A percentile compares a stretch with the other conserved stretches of the same genome.
These are phyloP conservation scores for Drosophila paulistorum DNA, from an alignment of 1,140 invertebrate species.

Conservation along the genomic window DNA sequence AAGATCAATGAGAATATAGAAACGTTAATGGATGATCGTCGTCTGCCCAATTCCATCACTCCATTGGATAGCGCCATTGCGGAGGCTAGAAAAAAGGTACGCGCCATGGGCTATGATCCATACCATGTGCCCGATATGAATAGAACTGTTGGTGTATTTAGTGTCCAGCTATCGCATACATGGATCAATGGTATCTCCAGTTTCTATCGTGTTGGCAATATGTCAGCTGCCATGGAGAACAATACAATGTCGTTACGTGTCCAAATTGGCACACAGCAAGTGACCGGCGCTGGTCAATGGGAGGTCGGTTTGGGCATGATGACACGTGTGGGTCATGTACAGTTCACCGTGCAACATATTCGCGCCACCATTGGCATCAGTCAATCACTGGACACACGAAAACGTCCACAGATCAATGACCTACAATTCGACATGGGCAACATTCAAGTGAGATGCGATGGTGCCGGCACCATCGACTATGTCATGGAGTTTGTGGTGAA, in stretches of 20 bases:
- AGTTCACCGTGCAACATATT: constrained; percentile 90
- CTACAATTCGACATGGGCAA: constrained; percentile 92
- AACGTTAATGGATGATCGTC: constrained; percentile 87
- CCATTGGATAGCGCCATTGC: constrained; percentile 92
- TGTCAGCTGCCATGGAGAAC: constrained; percentile 89
- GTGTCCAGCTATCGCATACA: constrained; percentile 87
- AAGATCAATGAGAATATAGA: constrained; percentile 88
- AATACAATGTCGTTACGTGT: constrained; percentile 85
- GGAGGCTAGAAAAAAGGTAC: constrained; percentile 88
- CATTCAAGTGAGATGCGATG: constrained; percentile 90
- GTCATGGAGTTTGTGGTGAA: constrained; percentile 90
- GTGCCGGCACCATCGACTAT: constrained; percentile 92
- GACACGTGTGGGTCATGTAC: constrained; percentile 88
- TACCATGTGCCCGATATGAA: constrained; percentile 88
- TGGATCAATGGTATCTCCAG: constrained; percentile 91
- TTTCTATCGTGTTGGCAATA: constrained; percentile 91
- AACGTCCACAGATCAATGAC: constrained; percentile 88
- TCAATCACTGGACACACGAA: constrained; percentile 90
- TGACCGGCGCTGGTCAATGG: constrained; percentile 91
- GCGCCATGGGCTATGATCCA: constrained; percentile 89
- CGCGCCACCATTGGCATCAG: constrained; percentile 87
- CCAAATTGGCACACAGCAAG: constrained; percentile 90
- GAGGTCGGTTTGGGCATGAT: constrained; percentile 88
- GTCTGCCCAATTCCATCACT: constrained; percentile 92
- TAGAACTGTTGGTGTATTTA: constrained; percentile 87